Base-by-base conservation (phyloP, 1,140 invertebrate genomes). In the Drosophila nigrodunni region DNA sequence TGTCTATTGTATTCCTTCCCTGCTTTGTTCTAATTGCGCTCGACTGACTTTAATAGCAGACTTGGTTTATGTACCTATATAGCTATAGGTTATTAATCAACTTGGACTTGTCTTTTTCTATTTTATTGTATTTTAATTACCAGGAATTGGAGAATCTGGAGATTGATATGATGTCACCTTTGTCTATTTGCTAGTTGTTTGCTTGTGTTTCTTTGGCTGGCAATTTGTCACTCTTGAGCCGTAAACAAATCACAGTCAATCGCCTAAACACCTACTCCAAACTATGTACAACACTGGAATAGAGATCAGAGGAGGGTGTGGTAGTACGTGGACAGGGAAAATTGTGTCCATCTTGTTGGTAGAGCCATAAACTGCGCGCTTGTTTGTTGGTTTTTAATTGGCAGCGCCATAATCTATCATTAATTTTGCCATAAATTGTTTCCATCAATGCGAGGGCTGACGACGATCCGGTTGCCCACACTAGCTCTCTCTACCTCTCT, bases 321-420 rank as follows among this genome's bases (percentile, higher is more conserved):
- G 18, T 21, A 21, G 18, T 21, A 21, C 18, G 18, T 2, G 13
- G 11, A 37, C 25, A 2, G 25, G 25, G 15, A 7, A 9, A 52
- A 59, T 35, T 50, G 39, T 41, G 21, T 49, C 35, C 68, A 66
- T 52, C 62, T 61, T 76, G 80, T 62, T 76, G 70, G 57, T 35
- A 72, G 74, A 54, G 74, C 82, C 77, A 87, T 87, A 80, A 88
- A 85, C 69, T 89, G 86, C 60, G 65, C 78, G 85, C 85, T 89
- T 89, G 85, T 89, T 89, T 89, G 85, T 89, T 89, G 87, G 86
- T 89, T 89, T 88, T 89, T 89, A 89, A 89, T 89, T 89, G 86
- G 85, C 85, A 89, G 86, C 85, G 71, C 85, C 86, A 89, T 89
- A 89, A 89, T 89, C 85, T 89, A 89, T 89, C 85, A 89, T 89